Conservation (phyloP, 2,888 invertebrate species). For the Anthophora plumipes region DNA sequence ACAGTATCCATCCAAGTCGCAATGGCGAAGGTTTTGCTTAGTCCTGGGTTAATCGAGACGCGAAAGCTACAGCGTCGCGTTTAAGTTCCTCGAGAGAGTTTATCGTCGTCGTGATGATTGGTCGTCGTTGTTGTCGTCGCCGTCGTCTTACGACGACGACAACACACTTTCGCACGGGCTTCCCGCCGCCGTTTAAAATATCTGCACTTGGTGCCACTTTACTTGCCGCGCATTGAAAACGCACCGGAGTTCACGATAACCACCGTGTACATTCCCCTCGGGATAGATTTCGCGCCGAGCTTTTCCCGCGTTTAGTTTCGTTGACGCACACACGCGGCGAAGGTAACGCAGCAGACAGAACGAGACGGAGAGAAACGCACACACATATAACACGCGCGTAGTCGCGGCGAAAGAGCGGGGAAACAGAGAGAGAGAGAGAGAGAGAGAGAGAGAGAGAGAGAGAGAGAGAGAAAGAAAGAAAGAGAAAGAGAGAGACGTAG, state of each 20-base stretch:
- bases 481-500: constrained; percentile 31
- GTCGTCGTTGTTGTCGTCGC: constrained; percentile 33
- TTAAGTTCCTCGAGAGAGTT: constrained; percentile 50
- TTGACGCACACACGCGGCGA: constrained; percentile 63
- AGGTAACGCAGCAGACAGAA: constrained; percentile 44
- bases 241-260: constrained; percentile 60
- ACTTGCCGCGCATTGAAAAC: constrained; percentile 51
- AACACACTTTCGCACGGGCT: constrained; percentile 30
- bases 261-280: constrained; percentile 59
- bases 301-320: constrained; percentile 71
- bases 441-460: constrained; percentile 1
- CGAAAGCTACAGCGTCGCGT: constrained; percentile 47
- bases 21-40: constrained; percentile 68
- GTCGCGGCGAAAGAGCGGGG: constrained; percentile 30
- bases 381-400: constrained; percentile 47
- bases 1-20: constrained; percentile 84
- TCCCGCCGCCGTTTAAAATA: constrained; percentile 36
- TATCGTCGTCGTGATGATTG: constrained; percentile 42
- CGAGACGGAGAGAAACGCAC: constrained; percentile 41
- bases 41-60: constrained; percentile 60
- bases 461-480: not conserved
- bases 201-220: constrained; percentile 63
- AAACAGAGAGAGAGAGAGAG: constrained; percentile 13
- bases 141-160: constrained; percentile 57
- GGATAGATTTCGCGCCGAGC: constrained; percentile 57